Percentiles rank a stretch among this genome's conserved stretches.
Evolutionary conservation across 2,113 vertebrate species (phyloP).

Genomic region (Plectropomus leopardus): DNA sequence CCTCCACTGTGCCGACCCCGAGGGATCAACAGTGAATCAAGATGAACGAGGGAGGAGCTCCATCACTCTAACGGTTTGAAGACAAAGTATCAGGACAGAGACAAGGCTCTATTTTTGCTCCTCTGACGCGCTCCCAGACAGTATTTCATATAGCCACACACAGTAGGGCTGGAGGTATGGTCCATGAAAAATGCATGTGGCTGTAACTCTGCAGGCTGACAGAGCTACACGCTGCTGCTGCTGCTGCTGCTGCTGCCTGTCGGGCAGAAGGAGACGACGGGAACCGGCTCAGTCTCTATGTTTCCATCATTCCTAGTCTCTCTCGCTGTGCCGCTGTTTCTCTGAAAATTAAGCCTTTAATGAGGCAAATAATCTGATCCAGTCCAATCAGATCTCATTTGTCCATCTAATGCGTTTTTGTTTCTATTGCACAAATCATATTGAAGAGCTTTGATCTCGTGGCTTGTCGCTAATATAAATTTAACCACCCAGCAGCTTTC

Average conservation of each 20-base stretch:
- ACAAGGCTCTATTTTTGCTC: conserved; percentile 63
- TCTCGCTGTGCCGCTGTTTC: neutral
- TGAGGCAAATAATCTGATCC: conserved; percentile 52
- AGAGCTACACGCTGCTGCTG: conserved; percentile 31
- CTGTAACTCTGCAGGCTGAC: conserved; percentile 53
- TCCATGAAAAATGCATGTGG: conserved; percentile 73
- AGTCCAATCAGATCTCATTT: conserved; percentile 44
- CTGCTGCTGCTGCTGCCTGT: conserved; percentile 32
- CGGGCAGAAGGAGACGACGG: conserved; percentile 1
- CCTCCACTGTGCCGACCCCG: conserved; percentile 9
- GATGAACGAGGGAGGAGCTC: conserved; percentile 8
- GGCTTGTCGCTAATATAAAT: conserved; percentile 48
- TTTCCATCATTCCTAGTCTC: conserved; percentile 1
- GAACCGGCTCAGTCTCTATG: conserved; percentile 5
- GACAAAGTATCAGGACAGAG: conserved; percentile 43
- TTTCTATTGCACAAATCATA: conserved; percentile 34
- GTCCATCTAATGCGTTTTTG: conserved; percentile 14
- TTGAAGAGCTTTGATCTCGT: conserved; percentile 16
- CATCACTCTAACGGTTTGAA: conserved; percentile 5
- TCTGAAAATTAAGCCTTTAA: conserved; percentile 39
- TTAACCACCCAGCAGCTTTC: conserved; percentile 54
- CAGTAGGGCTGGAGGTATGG: conserved; percentile 23
- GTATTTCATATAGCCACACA: conserved; percentile 51
- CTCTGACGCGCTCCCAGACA: conserved; percentile 46
- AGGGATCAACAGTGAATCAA: conserved; percentile 23